Evolutionary conservation across 2,888 invertebrate species (phyloP), one percentile per base, ranked within the genome.

Genomic region (Sesamia inferens): DNA sequence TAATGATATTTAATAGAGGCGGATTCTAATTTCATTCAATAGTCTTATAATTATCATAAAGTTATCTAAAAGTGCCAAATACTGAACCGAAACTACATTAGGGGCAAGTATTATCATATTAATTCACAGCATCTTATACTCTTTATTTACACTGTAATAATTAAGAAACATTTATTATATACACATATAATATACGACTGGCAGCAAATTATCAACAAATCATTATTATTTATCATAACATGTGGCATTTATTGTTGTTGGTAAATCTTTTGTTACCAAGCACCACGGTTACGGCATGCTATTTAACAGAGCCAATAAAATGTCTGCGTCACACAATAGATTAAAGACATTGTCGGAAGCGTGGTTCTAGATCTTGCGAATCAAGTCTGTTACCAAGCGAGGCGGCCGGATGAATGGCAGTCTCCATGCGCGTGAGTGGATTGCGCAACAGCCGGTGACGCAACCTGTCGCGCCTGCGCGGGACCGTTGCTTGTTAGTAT

Each of bases 401-500:
- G 85, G 88, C 88, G 90, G 90, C 91, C 93, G 93, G 92, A 94
- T 94, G 95, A 95, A 93, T 94, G 95, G 93, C 90, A 88, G 90
- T 89, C 85, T 86, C 90, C 86, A 89, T 92, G 94, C 94, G 94
- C 94, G 94, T 93, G 94, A 94, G 94, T 90, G 88, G 89, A 88
- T 92, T 92, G 90, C 92, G 92, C 91, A 92, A 92, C 88, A 82
- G 78, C 82, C 81, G 90, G 90, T 95, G 95, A 95, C 95, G 95
- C 92, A 95, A 95, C 91, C 90, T 90, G 92, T 90, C 93, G 93
- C 88, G 88, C 83, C 85, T 87, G 89, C 89, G 89, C 88, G 76
- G 70, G 81, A 82, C 93, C 92, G 93, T 93, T 92, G 92, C 93
- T 92, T 91, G 92, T 94, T 94, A 92, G 93, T 94, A 95, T 95